These are phyloP conservation scores for Philhelius pedissequus DNA, from an alignment of 2,888 invertebrate species.

Conservation along the genomic window DNA sequence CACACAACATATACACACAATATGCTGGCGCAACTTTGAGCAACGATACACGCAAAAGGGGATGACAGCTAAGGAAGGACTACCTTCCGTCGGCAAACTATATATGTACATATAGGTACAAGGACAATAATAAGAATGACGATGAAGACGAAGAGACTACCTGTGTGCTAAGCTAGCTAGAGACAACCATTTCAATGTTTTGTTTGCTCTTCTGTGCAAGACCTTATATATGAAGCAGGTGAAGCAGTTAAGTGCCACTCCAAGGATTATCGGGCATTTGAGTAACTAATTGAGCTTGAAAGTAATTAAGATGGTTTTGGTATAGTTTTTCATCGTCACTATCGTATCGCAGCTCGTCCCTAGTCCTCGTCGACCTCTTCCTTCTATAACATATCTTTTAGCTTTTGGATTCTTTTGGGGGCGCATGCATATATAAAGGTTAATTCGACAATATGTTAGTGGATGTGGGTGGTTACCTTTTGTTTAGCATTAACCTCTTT, in stretches of 20 bases:
- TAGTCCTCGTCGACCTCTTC: background rate
- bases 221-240: constrained; percentile 50
- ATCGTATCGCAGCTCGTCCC: too few relatives aligned
- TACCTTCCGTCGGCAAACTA: background rate
- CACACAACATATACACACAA: background rate
- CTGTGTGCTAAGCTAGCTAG: background rate
- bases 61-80: background rate
- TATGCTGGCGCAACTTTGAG: constrained; percentile 21
- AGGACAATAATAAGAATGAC: background rate
- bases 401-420: background rate
- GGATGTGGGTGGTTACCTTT: background rate
- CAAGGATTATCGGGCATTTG: constrained; percentile 64
- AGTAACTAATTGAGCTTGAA: constrained; percentile 69
- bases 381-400: background rate
- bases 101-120: background rate
- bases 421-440: background rate
- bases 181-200: background rate
- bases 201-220: constrained; percentile 57
- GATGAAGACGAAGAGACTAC: background rate
- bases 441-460: background rate
- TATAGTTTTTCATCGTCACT: constrained; percentile 42
- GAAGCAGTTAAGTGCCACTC: constrained; percentile 66
- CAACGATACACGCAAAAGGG: background rate
- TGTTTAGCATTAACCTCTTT: background rate
- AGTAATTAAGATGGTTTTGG: constrained; percentile 63